Evolutionary conservation across 2,113 vertebrate genomes (phyloP), one percentile per base, ranked within the genome.

Genomic region (Syngnathus typhle): DNA sequence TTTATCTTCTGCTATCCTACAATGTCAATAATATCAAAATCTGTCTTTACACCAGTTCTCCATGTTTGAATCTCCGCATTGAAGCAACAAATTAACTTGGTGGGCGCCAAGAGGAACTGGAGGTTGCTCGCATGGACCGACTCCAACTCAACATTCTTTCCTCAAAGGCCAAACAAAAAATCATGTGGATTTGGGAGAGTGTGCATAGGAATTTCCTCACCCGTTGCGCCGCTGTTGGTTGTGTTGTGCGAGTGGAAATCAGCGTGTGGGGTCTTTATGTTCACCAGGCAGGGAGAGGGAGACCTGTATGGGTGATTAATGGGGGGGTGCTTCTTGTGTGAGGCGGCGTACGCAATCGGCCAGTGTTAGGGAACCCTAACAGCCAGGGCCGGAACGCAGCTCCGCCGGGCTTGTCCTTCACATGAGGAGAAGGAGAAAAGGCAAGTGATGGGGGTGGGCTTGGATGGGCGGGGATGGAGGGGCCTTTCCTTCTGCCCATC

Each of bases 281-380:
- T 80, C 77, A 73, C 83, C 75, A 84, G 27, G 27, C 27, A 32
- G 27, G 27, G 27, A 32, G 85, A 79, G 84, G 82, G 84, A 81
- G 88, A 89, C 84, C 88, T 87, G 86, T 88, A 85, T 80, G 71
- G 81, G 86, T 90, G 88, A 92, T 92, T 92, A 92, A 91, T 92
- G 89, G 13, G 54, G 54, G 54, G 54, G 4, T 21, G 80, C n/a
- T 84, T 87, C 87, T 87, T 87, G 83, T 88, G 84, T 82, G 86
- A 88, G 85, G 85, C 88, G 82, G 85, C 81, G 79, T 84, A 84
- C 84, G 91, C 89, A 89, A 88, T 88, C 85, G 74, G 23, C 55
- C n/a, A n/a, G n/a, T n/a, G n/a, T n/a, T n/a, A n/a, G n/a, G n/a
- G n/a, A n/a, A n/a, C n/a, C n/a, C n/a, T n/a, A n/a, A n/a, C n/a